Conservation (phyloP, 53 echinoderm and acorn worm species). For the Temnopleurus reevesii region DNA sequence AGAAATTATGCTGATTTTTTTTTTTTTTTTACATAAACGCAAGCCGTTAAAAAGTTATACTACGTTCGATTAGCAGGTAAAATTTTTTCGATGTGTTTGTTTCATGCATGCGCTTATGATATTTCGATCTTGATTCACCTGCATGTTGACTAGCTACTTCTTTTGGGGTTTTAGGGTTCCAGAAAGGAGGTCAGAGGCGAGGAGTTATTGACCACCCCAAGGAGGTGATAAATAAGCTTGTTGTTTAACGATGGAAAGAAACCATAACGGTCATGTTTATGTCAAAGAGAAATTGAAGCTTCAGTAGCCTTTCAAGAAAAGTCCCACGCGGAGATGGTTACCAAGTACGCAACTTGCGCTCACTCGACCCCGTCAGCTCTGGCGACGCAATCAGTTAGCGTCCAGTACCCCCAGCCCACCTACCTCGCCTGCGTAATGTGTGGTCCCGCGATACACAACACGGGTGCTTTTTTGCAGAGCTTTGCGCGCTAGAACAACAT, state of each 20-base stretch:
- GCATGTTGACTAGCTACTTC: not conserved
- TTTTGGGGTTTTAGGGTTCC: too few relatives aligned
- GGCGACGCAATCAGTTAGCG: conserved; percentile 57
- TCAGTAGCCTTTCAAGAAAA: conserved; percentile 32
- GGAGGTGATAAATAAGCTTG: conserved; percentile 39
- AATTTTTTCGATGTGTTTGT: too few relatives aligned
- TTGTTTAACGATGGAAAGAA: conserved; percentile 54
- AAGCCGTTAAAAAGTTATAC: too few relatives aligned
- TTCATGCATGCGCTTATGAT: too few relatives aligned
- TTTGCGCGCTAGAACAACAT: conserved; percentile 43
- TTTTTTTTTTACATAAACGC: too few relatives aligned
- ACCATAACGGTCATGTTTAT: conserved; percentile 54
- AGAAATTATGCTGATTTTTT: too few relatives aligned
- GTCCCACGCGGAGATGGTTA: conserved; percentile 44
- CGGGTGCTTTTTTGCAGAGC: conserved; percentile 17
- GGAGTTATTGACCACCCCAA: conserved; percentile 52
- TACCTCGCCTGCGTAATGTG: conserved; percentile 44
- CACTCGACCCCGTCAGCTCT: conserved; percentile 30
- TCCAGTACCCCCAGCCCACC: conserved; percentile 32
- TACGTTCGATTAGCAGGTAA: too few relatives aligned
- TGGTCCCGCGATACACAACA: conserved; percentile 29
- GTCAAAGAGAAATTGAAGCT: conserved; percentile 37
- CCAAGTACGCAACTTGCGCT: not conserved
- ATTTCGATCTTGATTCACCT: not conserved
- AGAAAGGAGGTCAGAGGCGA: conserved; percentile 54